A percentile compares a stretch with the other conserved stretches of the same genome.
These are phyloP conservation scores for Drosophila koepferae DNA, from an alignment of 2,888 invertebrate species.

Conservation along the genomic window DNA sequence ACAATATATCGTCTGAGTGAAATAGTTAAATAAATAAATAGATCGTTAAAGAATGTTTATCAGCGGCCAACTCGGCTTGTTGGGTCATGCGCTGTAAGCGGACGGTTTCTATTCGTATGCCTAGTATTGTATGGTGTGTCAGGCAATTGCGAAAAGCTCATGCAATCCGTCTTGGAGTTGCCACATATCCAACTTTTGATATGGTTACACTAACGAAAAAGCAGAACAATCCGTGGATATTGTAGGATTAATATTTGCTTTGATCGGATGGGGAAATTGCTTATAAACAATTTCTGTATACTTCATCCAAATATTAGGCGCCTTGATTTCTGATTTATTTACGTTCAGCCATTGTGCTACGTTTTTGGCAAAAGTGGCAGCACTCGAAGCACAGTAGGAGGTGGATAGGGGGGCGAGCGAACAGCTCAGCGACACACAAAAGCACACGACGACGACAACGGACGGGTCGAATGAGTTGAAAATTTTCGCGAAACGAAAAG, in stretches of 20 bases:
- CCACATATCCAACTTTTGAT: constrained; percentile 30
- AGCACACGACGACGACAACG: constrained; percentile 73
- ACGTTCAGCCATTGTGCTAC: constrained; percentile 11
- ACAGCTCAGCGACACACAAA: constrained; percentile 60
- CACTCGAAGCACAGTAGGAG: constrained; percentile 42
- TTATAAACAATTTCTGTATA: constrained; percentile 50
- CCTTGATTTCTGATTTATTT: constrained; percentile 1
- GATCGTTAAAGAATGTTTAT: constrained; percentile 41
- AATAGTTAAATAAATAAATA: too few relatives aligned
- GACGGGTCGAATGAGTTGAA: constrained; percentile 74
- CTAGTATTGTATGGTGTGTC: constrained; percentile 40
- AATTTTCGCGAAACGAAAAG: constrained; percentile 76
- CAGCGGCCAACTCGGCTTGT: constrained; percentile 59
- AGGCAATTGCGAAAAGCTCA: constrained; percentile 49
- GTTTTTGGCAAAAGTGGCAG: constrained; percentile 52
- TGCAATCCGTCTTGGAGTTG: constrained; percentile 45
- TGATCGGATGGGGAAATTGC: constrained; percentile 38
- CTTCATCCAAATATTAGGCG: background rate
- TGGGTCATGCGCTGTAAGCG: constrained; percentile 39
- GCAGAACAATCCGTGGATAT: constrained; percentile 21
- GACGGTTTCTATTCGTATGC: constrained; percentile 38
- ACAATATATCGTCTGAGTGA: constrained; percentile 9
- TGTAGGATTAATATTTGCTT: constrained; percentile 16
- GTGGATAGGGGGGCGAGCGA: constrained; percentile 19
- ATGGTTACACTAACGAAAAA: constrained; percentile 42